Percentiles rank a stretch among this genome's conserved stretches.
Evolutionary conservation across 2,888 invertebrate genomes (phyloP).

Genomic region (Orthosia cruda): DNA sequence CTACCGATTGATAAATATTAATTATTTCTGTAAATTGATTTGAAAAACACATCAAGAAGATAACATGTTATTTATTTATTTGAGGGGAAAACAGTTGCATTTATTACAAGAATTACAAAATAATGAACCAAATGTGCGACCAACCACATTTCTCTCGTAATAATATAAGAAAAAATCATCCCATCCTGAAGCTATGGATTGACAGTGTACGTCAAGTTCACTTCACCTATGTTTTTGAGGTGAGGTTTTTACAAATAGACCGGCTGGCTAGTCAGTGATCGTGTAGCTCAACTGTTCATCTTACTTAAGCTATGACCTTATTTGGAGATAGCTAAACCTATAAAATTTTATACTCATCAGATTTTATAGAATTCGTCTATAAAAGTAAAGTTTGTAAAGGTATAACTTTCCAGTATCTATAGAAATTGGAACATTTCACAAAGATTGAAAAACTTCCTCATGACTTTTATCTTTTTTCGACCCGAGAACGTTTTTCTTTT

Average conservation of each 20-base stretch:
- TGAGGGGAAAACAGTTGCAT: too few relatives aligned
- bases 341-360: conserved; percentile 1
- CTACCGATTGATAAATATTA: background rate
- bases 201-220: too few relatives aligned
- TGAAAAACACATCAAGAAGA: background rate
- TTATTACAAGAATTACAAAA: too few relatives aligned
- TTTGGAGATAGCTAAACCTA: background rate
- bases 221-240: too few relatives aligned
- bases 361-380: conserved; percentile 16
- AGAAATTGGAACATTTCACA: conserved; percentile 60
- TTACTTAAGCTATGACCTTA: background rate
- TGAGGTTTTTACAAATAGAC: too few relatives aligned
- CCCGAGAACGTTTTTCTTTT: conserved; percentile 47
- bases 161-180: too few relatives aligned
- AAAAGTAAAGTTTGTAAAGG: conserved; percentile 18
- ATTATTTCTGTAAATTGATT: background rate
- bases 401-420: conserved; percentile 40
- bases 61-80: too few relatives aligned
- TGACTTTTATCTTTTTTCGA: conserved; percentile 64
- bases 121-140: too few relatives aligned
- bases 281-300: background rate
- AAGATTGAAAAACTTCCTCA: conserved; percentile 67
- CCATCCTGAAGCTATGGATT: too few relatives aligned
- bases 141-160: too few relatives aligned
- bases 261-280: background rate